These are phyloP conservation scores for Brachypalpus laphriformis DNA, from an alignment of 2,888 invertebrate species.

Conservation along the genomic window DNA sequence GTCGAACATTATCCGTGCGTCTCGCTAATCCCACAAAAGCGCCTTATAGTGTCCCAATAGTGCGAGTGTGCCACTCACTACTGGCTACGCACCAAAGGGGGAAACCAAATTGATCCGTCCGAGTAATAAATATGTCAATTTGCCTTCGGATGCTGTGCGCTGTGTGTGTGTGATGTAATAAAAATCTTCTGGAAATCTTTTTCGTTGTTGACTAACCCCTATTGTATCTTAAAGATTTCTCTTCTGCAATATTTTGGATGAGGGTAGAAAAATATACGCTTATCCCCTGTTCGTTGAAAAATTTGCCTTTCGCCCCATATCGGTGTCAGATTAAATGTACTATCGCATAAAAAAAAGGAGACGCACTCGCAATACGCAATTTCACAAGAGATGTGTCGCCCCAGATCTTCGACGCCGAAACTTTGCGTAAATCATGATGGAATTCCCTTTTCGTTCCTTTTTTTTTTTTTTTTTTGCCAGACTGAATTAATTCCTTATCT, in stretches of 20 bases:
- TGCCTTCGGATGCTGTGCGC: constrained; percentile 54
- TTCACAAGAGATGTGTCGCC: constrained; percentile 62
- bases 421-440: constrained; percentile 73
- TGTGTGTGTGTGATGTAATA: constrained; percentile 64
- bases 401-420: constrained; percentile 71
- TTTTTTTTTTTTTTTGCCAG: constrained; percentile 18
- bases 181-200: constrained; percentile 68
- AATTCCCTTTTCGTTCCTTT: constrained; percentile 40
- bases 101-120: constrained; percentile 69
- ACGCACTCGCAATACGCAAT: constrained; percentile 70
- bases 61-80: constrained; percentile 9
- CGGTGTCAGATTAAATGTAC: constrained; percentile 73
- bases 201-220: constrained; percentile 67
- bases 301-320: constrained; percentile 71
- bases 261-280: constrained; percentile 47
- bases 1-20: constrained; percentile 67
- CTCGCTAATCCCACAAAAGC: constrained; percentile 68
- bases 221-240: constrained; percentile 67
- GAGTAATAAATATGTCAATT: constrained; percentile 74
- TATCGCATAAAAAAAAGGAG: constrained; percentile 65
- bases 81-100: constrained; percentile 2
- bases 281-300: constrained; percentile 40
- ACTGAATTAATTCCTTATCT: constrained; percentile 74
- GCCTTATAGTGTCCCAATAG: constrained; percentile 40
- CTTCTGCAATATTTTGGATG: constrained; percentile 40